Percentiles rank a stretch among this genome's conserved stretches.
Evolutionary conservation across 1,140 invertebrate species (phyloP).

Genomic region (Xylocopa sonorina): DNA sequence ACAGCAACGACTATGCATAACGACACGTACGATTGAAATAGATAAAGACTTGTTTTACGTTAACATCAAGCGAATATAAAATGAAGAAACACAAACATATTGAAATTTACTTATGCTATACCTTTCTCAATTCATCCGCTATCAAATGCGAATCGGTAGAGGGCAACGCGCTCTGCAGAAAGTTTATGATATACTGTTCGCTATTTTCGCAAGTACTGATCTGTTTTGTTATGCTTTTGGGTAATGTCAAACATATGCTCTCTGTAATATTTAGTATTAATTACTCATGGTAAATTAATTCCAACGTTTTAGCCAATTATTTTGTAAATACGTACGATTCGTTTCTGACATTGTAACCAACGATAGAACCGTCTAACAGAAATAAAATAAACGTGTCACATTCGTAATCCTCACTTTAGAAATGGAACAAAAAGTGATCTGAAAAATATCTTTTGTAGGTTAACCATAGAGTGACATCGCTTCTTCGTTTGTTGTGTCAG

Average conservation of each 20-base stretch:
- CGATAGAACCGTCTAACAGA: neutral
- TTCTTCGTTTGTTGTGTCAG: no score
- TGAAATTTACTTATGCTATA: constrained; percentile 54
- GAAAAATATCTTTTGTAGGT: neutral
- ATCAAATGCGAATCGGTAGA: constrained; percentile 69
- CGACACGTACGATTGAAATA: no score
- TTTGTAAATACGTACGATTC: constrained; percentile 19
- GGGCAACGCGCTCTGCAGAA: constrained; percentile 74
- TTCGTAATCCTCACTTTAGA: neutral
- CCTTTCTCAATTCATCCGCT: constrained; percentile 75
- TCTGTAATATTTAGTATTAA: constrained; percentile 58
- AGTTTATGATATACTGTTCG: constrained; percentile 72
- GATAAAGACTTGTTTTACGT: no score
- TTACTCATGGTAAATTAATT: neutral
- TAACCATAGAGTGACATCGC: no score
- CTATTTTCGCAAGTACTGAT: constrained; percentile 70
- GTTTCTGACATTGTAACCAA: neutral
- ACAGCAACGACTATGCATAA: constrained; percentile 74
- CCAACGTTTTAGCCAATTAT: neutral
- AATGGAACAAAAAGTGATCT: neutral
- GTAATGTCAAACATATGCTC: constrained; percentile 71
- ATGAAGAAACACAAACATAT: no score
- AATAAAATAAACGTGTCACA: neutral
- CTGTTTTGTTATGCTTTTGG: constrained; percentile 61
- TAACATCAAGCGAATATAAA: no score